phyloP scores from a whole-genome alignment of 1,140 invertebrate species.

The Sitobion miscanthi region DNA sequence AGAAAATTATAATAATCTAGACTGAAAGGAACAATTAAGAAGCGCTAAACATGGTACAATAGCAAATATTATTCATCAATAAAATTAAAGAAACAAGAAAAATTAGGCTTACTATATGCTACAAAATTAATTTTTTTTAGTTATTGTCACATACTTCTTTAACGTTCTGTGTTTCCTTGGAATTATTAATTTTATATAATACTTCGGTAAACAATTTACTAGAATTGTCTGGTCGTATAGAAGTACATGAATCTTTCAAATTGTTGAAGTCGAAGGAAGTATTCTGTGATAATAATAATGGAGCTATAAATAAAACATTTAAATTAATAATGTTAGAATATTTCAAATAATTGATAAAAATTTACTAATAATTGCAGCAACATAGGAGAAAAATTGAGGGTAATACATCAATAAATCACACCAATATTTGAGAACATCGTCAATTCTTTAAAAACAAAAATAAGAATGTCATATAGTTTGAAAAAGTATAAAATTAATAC shows the following conservation, averaged over 20 bases:
- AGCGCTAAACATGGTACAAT: no score
- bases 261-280: slow-evolving; percentile 20
- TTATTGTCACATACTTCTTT: no score
- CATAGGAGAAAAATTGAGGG: slow-evolving; percentile 50
- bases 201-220: no score
- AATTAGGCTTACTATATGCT: no score
- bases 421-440: slow-evolving; percentile 44
- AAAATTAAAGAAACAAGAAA: no score
- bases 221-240: no score
- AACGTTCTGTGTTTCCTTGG: no score
- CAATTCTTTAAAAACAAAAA: slow-evolving; percentile 18
- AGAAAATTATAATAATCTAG: no score
- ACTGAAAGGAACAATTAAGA: no score
- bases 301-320: slow-evolving; percentile 4
- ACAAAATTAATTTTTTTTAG: no score
- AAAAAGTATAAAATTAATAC: background rate
- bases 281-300: slow-evolving; percentile 43
- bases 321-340: background rate
- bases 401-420: slow-evolving; percentile 46
- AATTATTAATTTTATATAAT: no score
- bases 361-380: slow-evolving; percentile 48
- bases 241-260: slow-evolving; percentile 39
- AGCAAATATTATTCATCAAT: no score
- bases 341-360: background rate
- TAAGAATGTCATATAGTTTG: background rate